Evolutionary conservation across 1,140 invertebrate genomes (phyloP).

Genomic region (Zaprionus tsacasi): DNA sequence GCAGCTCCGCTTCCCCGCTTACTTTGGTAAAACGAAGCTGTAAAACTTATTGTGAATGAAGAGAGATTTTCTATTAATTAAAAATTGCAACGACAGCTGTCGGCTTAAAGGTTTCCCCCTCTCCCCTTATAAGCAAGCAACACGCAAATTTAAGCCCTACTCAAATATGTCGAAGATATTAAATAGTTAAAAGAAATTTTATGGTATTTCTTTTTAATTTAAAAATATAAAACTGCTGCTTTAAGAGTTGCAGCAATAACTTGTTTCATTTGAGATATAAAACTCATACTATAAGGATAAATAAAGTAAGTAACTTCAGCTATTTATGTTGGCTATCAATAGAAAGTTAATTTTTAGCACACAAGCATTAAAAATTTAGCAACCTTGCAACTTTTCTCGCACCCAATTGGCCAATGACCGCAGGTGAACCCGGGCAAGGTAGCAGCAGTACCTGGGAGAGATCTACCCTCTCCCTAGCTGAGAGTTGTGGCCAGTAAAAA

Average conservation of each 20-base stretch:
- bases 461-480: too few relatives aligned
- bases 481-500: neutral
- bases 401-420: constrained; percentile 41
- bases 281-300: neutral
- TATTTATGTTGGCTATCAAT: constrained; percentile 15
- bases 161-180: constrained; percentile 6
- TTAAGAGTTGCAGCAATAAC: neutral
- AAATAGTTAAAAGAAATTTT: neutral
- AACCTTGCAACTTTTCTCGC: constrained; percentile 27
- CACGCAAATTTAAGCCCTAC: neutral
- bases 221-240: neutral
- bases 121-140: too few relatives aligned
- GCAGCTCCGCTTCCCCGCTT: constrained; percentile 16
- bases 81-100: constrained; percentile 18
- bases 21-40: constrained; percentile 12
- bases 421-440: constrained; percentile 11
- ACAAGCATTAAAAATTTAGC: constrained; percentile 15
- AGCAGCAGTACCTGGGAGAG: neutral
- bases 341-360: constrained; percentile 11
- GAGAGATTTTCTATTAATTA: constrained; percentile 29
- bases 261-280: neutral
- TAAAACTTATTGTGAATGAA: neutral
- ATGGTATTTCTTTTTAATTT: too few relatives aligned
- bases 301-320: neutral
- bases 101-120: neutral